A percentile compares a stretch with the other conserved stretches of the same genome.
These are phyloP conservation scores for Dasypogon diadema DNA, from an alignment of 2,888 invertebrate genomes.

Conservation along the genomic window DNA sequence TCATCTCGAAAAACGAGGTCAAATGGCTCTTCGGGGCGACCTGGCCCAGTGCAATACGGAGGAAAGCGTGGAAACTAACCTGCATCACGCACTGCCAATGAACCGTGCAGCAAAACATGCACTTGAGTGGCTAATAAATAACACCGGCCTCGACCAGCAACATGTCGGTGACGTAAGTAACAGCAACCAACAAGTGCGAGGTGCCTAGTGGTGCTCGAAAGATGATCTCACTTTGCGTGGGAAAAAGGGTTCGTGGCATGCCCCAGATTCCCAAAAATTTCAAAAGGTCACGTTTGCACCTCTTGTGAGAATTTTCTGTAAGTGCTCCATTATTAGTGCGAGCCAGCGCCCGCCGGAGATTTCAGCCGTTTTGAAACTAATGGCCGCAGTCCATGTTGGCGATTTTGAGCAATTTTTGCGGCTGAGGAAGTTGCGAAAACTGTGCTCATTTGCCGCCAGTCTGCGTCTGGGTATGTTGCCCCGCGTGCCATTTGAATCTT, in stretches of 20 bases:
- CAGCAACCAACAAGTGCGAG: not conserved
- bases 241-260: constrained; percentile 36
- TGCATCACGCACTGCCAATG: constrained; percentile 45
- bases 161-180: constrained; percentile 38
- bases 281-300: constrained; percentile 40
- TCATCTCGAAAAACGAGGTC: constrained; percentile 2
- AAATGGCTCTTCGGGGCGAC: not conserved
- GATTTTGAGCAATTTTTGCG: constrained; percentile 18
- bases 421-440: constrained; percentile 23
- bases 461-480: not conserved
- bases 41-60: not conserved
- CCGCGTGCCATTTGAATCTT: constrained; percentile 18
- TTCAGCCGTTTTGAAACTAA: not conserved
- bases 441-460: not conserved
- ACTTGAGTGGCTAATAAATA: constrained; percentile 40
- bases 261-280: constrained; percentile 27
- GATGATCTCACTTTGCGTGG: constrained; percentile 33
- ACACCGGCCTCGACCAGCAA: constrained; percentile 20
- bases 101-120: constrained; percentile 45
- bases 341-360: too few relatives aligned
- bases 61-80: constrained; percentile 1
- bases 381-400: not conserved
- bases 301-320: constrained; percentile 35
- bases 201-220: not conserved
- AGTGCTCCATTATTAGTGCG: not conserved